Evolutionary conservation across 2,888 invertebrate species (phyloP), one percentile per base, ranked within the genome.

Genomic region (Caenorhabditis sinica): DNA sequence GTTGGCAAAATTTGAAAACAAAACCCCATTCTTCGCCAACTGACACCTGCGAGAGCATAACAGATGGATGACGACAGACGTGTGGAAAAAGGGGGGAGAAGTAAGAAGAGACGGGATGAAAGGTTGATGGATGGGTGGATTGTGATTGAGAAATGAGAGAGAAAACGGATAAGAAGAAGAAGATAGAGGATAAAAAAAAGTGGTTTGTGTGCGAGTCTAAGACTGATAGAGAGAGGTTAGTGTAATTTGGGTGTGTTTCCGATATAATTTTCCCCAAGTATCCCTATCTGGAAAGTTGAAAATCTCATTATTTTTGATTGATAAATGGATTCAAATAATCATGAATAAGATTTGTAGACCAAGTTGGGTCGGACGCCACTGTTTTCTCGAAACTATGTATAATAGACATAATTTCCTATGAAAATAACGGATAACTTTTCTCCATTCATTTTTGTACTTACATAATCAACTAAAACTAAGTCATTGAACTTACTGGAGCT

Each of bases 1-100:
- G 15, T 4, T 28, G 2, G 28, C 56, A 56, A 5, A 15, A 56
- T 15, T 25, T 15, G 2, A 28, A 40, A 40, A 56, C 25, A 56
- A 0, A 56, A 56, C 6, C 15, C 56, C 28, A 56, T 28, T 15
- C 23, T 25, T 28, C 15, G 56, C 20, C 56, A 56, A 56, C 56
- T 56, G 56, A 2, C 56, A 56, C 56, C 56, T 25, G 15, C 56
- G 56, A 56, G 56, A 56, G 56, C 56, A 28, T 20, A 56, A 28
- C 11, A 56, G 28, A 56, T 56, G 28, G 15, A 56, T 56, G 56
- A 56, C 56, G 28, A 28, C 25, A 56, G 56, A 56, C 15, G 56
- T 15, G 11, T 4, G 15, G 56, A 56, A 15, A 20, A 56, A 28
- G 23, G 28, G 15, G 15, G 0, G 11, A 15, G 25, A 23, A 25